phyloP scores from a whole-genome alignment of 2,113 vertebrate genomes.

The Clupea harengus region DNA sequence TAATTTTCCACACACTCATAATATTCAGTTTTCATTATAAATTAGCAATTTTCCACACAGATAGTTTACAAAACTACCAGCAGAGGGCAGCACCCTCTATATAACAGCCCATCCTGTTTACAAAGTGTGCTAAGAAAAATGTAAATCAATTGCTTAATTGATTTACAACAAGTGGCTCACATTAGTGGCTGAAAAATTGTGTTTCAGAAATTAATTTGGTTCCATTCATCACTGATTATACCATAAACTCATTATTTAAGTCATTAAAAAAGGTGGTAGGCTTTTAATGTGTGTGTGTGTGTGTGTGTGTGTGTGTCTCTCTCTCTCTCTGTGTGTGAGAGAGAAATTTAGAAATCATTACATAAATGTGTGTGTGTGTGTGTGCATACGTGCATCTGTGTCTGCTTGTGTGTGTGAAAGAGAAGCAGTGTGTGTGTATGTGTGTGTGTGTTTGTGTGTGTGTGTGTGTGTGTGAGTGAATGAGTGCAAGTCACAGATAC shows the following conservation, averaged over 20 bases:
- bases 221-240: not conserved
- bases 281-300: too few species aligned
- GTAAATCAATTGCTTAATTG: not conserved
- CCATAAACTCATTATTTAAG: not conserved
- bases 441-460: slow-evolving; percentile 8
- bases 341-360: not conserved
- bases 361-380: not conserved
- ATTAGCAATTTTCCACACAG: not conserved
- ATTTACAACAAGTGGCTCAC: not conserved
- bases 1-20: too few species aligned
- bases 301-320: too few species aligned
- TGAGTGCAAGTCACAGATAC: not conserved
- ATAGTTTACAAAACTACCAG: not conserved
- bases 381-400: not conserved
- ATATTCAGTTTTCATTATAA: too few species aligned
- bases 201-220: not conserved
- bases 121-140: not conserved
- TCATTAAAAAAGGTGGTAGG: too few species aligned
- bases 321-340: not conserved
- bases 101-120: not conserved
- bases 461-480: not conserved
- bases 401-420: not conserved
- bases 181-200: not conserved
- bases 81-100: not conserved
- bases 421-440: not conserved